These are phyloP conservation scores for Sphenodon punctatus DNA, from an alignment of 2,797 vertebrate genomes.

Conservation along the genomic window DNA sequence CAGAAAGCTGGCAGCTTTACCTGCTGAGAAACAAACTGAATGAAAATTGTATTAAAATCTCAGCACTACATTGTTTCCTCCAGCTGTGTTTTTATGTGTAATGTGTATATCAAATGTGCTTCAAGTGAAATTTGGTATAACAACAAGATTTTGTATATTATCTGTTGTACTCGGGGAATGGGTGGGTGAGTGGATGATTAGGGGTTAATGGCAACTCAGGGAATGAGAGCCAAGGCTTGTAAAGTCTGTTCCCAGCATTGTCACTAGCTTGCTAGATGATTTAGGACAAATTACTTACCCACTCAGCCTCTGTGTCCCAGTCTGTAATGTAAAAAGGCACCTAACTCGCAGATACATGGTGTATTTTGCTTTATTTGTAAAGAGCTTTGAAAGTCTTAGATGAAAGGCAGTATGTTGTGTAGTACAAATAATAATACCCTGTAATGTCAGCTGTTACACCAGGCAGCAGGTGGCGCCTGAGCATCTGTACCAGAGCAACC, in stretches of 20 bases:
- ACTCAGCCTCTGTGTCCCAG: not conserved
- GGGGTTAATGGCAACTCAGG: too few species aligned
- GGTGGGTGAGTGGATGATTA: too few species aligned
- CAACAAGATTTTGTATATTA: not conserved
- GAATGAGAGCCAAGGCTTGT: not conserved
- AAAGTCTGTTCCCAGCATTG: not conserved
- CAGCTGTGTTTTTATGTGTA: not conserved
- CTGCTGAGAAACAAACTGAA: slow-evolving; percentile 4
- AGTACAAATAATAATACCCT: too few species aligned
- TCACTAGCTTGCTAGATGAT: not conserved
- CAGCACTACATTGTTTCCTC: not conserved
- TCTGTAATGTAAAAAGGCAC: not conserved
- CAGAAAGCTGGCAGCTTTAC: slow-evolving; percentile 14
- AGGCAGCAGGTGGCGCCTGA: too few species aligned
- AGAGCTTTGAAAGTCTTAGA: not conserved
- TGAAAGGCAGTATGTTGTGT: not conserved
- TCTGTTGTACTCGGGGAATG: not conserved
- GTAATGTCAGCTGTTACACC: too few species aligned
- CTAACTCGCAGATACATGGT: not conserved
- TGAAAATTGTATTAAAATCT: not conserved
- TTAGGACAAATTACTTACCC: not conserved
- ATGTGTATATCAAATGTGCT: not conserved
- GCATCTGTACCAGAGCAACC: too few species aligned
- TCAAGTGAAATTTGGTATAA: not conserved
- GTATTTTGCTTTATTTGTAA: not conserved